Conservation (phyloP, 2,113 vertebrate genomes). For the Pungitius pungitius region DNA sequence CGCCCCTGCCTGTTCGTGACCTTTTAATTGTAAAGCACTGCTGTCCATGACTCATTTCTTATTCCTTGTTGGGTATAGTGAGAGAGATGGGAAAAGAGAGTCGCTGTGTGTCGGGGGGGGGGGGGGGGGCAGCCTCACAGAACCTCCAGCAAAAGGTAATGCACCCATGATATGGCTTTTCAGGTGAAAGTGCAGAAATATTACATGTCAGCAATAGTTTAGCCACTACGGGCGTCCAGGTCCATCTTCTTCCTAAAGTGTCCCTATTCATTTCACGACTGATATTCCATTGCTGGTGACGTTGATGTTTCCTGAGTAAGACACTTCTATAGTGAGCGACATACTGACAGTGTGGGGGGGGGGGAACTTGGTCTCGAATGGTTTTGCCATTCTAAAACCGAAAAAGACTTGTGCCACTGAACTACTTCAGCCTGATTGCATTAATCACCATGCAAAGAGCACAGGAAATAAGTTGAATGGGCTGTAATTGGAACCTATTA, state of each 20-base stretch:
- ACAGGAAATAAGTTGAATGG: not conserved
- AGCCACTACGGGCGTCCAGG: not conserved
- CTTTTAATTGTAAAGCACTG: too few species aligned
- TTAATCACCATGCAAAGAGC: constrained; percentile 18
- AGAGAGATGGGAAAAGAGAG: too few species aligned
- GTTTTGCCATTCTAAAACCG: constrained; percentile 6
- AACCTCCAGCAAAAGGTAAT: not conserved
- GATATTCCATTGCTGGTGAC: not conserved
- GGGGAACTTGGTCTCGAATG: not conserved
- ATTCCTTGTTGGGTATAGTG: too few species aligned
- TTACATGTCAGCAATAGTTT: not conserved
- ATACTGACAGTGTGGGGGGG: not conserved
- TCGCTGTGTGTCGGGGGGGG: too few species aligned
- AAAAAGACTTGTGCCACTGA: not conserved
- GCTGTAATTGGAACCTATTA: not conserved
- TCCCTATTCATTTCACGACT: not conserved
- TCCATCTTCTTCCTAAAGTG: not conserved
- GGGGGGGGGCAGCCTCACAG: not conserved
- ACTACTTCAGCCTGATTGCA: constrained; percentile 5
- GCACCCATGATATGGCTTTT: too few species aligned
- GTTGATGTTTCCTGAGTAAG: not conserved
- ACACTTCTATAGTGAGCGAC: not conserved
- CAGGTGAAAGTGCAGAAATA: not conserved
- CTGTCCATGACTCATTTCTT: too few species aligned
- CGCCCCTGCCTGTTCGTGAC: too few species aligned